A percentile compares a stretch with the other conserved stretches of the same genome.
Evolutionary conservation across 2,888 invertebrate genomes (phyloP).

Genomic region (Cistogaster globosa): DNA sequence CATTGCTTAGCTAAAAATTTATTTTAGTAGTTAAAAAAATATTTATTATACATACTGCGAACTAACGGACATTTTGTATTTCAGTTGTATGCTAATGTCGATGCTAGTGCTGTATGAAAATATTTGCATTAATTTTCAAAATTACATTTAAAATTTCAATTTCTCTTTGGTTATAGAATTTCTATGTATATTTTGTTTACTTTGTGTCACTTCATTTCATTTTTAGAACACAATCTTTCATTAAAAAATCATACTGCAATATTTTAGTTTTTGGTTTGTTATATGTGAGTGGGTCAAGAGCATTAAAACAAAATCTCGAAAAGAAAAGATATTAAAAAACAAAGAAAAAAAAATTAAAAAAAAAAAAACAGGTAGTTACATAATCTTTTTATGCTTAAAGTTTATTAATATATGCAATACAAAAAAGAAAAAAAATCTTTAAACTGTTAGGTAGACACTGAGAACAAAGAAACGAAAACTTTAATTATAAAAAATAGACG

Average conservation of each 20-base stretch:
- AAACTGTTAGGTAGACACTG: too few relatives aligned
- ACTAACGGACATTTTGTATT: background rate
- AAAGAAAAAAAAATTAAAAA: background rate
- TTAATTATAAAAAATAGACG: too few relatives aligned
- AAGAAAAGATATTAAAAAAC: background rate
- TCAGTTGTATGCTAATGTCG: background rate
- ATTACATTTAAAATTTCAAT: constrained; percentile 42
- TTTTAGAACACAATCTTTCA: constrained; percentile 10
- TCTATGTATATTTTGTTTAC: constrained; percentile 44
- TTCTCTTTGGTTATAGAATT: constrained; percentile 36
- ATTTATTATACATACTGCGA: too few relatives aligned
- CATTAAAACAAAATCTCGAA: background rate
- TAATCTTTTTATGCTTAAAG: background rate
- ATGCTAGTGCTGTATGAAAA: constrained; percentile 13
- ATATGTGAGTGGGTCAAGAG: constrained; percentile 22
- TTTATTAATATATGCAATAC: background rate
- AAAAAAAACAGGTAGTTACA: background rate
- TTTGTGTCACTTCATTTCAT: constrained; percentile 36
- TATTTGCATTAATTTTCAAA: constrained; percentile 40
- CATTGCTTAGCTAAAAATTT: too few relatives aligned
- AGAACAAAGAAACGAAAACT: too few relatives aligned
- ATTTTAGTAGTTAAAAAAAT: too few relatives aligned
- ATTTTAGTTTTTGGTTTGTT: background rate
- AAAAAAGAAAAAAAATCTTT: too few relatives aligned
- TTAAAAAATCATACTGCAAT: background rate